These are phyloP conservation scores for Scaptomyza montana DNA, from an alignment of 1,140 invertebrate species.

Conservation along the genomic window DNA sequence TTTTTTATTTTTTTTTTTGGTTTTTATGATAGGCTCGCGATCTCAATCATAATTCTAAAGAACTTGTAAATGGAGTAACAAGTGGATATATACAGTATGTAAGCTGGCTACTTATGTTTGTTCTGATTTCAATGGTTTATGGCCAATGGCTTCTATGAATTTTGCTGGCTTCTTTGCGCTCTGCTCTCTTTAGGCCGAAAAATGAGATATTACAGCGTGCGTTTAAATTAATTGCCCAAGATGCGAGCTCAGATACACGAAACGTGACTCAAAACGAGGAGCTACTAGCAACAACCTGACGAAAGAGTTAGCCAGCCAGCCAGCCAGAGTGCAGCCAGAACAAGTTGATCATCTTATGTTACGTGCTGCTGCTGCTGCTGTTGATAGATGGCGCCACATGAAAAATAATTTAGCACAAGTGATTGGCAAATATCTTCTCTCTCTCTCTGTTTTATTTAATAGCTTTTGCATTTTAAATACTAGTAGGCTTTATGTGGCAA, in stretches of 20 bases:
- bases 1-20: neutral
- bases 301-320: neutral
- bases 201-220: slow-evolving; percentile 75
- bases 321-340: slow-evolving; percentile 12
- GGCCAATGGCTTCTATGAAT: slow-evolving; percentile 66
- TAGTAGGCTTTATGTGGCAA: slow-evolving; percentile 5
- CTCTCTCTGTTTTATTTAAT: slow-evolving; percentile 1
- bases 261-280: slow-evolving; percentile 65
- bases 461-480: slow-evolving; percentile 19
- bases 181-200: slow-evolving; percentile 52
- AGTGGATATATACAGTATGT: slow-evolving; percentile 64
- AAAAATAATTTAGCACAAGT: slow-evolving; percentile 19
- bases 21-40: slow-evolving; percentile 71
- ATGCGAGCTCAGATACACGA: slow-evolving; percentile 63
- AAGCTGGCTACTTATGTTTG: slow-evolving; percentile 24
- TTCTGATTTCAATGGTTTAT: slow-evolving; percentile 68
- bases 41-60: slow-evolving; percentile 78
- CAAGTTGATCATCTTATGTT: slow-evolving; percentile 23
- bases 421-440: slow-evolving; percentile 8
- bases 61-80: slow-evolving; percentile 83
- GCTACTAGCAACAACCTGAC: slow-evolving; percentile 44
- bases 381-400: slow-evolving; percentile 45
- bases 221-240: slow-evolving; percentile 77
- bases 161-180: slow-evolving; percentile 25
- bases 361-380: neutral